These are phyloP conservation scores for Cololabis saira DNA, from an alignment of 2,113 vertebrate species.

Conservation along the genomic window DNA sequence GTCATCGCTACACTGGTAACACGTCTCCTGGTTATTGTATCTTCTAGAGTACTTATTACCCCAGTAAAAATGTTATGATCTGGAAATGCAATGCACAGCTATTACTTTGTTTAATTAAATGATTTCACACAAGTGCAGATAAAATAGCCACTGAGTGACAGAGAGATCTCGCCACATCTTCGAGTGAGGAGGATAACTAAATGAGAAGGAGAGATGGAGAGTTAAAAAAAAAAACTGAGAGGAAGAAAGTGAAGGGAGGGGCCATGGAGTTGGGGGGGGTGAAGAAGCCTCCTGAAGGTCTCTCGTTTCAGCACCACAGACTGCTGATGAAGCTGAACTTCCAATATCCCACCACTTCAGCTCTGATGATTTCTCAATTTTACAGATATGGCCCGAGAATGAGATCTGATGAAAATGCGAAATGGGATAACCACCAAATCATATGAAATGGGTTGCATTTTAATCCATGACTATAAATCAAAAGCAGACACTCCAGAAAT, in stretches of 20 bases:
- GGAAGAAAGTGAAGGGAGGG: conserved; percentile 32
- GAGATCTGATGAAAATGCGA: conserved; percentile 79
- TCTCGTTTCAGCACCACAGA: conserved; percentile 77
- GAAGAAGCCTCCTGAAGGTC: conserved; percentile 64
- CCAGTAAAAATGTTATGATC: conserved; percentile 36
- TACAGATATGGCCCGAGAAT: conserved; percentile 79
- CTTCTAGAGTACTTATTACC: conserved; percentile 17
- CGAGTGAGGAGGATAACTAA: conserved; percentile 50
- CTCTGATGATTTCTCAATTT: conserved; percentile 80
- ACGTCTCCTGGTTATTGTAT: conserved; percentile 11
- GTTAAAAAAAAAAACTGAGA: conserved; percentile 42
- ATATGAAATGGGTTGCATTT: conserved; percentile 70
- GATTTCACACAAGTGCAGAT: conserved; percentile 58
- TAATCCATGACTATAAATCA: conserved; percentile 76
- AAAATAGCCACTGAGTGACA: conserved; percentile 37
- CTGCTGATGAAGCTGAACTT: conserved; percentile 82
- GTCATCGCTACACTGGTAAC: conserved; percentile 18
- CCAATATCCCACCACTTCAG: conserved; percentile 78
- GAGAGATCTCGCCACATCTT: conserved; percentile 50
- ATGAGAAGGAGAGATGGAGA: conserved; percentile 56
- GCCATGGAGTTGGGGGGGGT: conserved; percentile 4
- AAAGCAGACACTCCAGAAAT: conserved; percentile 66
- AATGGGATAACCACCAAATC: conserved; percentile 77
- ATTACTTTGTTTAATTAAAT: conserved; percentile 59
- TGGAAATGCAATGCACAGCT: conserved; percentile 28